Conservation (phyloP, 2,888 invertebrate species). For the Seira ritae region DNA sequence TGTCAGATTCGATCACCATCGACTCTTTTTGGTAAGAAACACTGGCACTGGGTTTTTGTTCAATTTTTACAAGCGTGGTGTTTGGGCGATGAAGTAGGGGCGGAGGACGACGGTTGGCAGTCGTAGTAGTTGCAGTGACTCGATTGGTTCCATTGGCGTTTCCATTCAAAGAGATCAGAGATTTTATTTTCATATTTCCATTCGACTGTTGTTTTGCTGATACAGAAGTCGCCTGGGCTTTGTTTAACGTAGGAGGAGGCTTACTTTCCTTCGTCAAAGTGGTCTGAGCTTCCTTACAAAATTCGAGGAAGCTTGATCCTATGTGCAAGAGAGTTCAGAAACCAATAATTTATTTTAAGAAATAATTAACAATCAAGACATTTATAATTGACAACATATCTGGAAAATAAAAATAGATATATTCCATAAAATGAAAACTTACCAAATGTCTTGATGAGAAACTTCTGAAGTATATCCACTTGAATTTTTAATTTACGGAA, state of each 20-base stretch:
- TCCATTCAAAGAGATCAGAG: neutral
- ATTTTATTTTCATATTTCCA: neutral
- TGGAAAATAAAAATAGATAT: no score
- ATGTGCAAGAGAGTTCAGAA: neutral
- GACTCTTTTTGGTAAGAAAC: no score
- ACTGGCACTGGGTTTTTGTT: no score
- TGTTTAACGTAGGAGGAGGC: conserved; percentile 28
- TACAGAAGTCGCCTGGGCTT: conserved; percentile 16
- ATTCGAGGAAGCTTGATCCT: conserved; percentile 54
- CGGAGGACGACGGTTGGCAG: conserved; percentile 34
- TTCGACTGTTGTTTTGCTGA: neutral
- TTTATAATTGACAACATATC: no score
- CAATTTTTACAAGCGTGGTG: no score
- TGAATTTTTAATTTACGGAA: conserved; percentile 49
- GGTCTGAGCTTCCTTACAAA: conserved; percentile 47
- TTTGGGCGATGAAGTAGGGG: conserved; percentile 44
- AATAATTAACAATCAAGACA: no score
- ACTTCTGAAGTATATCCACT: conserved; percentile 49
- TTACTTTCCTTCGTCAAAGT: conserved; percentile 21
- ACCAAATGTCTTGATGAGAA: conserved; percentile 55
- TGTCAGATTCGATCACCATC: no score
- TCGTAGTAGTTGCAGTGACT: neutral
- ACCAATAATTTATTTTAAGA: no score
- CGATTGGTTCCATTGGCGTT: conserved; percentile 11
- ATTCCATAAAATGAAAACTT: no score